These are phyloP conservation scores for Sula dactylatra DNA, from an alignment of 2,113 vertebrate genomes.

Conservation along the genomic window DNA sequence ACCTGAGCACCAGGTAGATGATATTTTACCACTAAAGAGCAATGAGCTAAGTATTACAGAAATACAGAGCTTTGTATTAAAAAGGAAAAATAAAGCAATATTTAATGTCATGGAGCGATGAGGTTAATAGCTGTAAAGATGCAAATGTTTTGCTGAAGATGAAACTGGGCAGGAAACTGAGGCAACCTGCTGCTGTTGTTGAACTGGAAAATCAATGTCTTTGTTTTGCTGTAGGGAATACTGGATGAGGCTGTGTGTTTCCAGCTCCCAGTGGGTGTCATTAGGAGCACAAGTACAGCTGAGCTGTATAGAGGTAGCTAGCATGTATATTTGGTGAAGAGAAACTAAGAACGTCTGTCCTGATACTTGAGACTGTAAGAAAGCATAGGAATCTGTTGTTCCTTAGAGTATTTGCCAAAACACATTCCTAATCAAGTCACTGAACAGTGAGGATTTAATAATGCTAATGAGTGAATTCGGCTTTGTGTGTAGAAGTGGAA, in stretches of 20 bases:
- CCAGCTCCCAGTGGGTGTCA: constrained; percentile 25
- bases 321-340: not conserved
- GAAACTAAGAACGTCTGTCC: not conserved
- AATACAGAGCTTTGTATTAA: not conserved
- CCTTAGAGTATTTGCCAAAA: not conserved
- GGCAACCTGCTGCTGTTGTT: not conserved
- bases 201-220: constrained; percentile 5
- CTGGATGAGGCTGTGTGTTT: not conserved
- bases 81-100: not conserved
- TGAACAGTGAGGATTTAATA: not conserved
- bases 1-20: not conserved
- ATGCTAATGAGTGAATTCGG: not conserved
- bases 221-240: constrained; percentile 17
- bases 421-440: not conserved
- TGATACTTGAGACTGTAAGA: not conserved
- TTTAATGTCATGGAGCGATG: not conserved
- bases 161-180: not conserved
- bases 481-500: not conserved
- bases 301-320: not conserved
- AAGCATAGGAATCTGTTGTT: not conserved
- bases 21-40: not conserved
- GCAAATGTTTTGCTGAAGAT: not conserved
- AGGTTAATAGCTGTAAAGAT: not conserved
- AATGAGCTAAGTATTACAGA: not conserved
- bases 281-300: constrained; percentile 9